A percentile compares a stretch with the other conserved stretches of the same genome.
These are phyloP conservation scores for Lutjanus campechanus DNA, from an alignment of 2,797 vertebrate genomes.

Conservation along the genomic window DNA sequence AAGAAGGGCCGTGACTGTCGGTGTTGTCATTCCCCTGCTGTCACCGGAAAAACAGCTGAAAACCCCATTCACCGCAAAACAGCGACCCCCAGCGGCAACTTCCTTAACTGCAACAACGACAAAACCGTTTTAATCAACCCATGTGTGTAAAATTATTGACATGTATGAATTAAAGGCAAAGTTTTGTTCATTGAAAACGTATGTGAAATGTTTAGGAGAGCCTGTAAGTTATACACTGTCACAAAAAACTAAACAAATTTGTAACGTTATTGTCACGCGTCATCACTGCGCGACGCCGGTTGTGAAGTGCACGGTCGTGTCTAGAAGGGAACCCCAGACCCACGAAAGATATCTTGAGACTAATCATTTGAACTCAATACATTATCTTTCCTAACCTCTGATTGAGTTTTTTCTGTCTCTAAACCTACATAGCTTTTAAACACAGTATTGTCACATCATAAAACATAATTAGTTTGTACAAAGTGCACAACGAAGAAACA, in stretches of 20 bases:
- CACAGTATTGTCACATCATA: too few species aligned
- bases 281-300: constrained; percentile 54
- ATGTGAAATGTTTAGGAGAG: not conserved
- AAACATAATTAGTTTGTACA: too few species aligned
- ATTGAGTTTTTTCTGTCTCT: too few species aligned
- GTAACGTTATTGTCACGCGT: not conserved
- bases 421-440: too few species aligned
- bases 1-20: constrained; percentile 56
- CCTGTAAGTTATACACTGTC: not conserved
- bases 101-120: rapidly evolving
- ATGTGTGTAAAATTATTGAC: rapidly evolving
- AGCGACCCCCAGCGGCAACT: constrained; percentile 5
- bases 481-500: too few species aligned
- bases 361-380: too few species aligned
- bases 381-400: too few species aligned
- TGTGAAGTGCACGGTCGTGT: not conserved
- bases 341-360: too few species aligned
- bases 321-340: too few species aligned
- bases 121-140: rapidly evolving
- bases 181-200: rapidly evolving
- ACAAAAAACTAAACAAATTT: not conserved
- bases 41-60: constrained; percentile 60
- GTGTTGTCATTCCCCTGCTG: constrained; percentile 70
- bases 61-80: not conserved
- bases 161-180: rapidly evolving